Conservation (phyloP, 2,113 vertebrate species). For the Hippocampus mohnikei region DNA sequence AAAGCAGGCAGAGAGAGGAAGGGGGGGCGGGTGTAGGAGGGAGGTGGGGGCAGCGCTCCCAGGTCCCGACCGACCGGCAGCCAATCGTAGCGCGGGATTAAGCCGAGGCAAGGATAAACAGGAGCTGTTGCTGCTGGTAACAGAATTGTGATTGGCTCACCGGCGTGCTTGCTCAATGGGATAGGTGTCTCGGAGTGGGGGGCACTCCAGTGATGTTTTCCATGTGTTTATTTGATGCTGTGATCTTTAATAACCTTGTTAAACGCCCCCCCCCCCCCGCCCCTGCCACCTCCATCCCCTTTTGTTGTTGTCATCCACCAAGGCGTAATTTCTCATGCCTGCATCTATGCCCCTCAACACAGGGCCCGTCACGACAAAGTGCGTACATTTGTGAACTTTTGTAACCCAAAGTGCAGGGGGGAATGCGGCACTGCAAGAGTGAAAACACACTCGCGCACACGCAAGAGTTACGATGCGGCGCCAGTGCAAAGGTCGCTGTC, state of each 20-base stretch:
- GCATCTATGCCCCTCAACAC: background rate
- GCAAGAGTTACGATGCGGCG: constrained; percentile 19
- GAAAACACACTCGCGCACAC: constrained; percentile 33
- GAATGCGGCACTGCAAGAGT: constrained; percentile 10
- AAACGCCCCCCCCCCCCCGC: constrained; percentile 34
- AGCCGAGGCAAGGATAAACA: constrained; percentile 50
- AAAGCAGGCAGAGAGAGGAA: constrained; percentile 13
- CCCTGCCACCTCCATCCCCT: constrained; percentile 16
- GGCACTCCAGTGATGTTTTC: constrained; percentile 60
- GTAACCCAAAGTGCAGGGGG: constrained; percentile 23
- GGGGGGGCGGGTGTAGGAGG: constrained; percentile 17
- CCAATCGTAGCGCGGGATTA: constrained; percentile 65
- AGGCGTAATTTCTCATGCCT: background rate
- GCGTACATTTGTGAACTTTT: constrained; percentile 37
- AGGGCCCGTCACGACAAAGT: background rate
- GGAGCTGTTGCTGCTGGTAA: constrained; percentile 75
- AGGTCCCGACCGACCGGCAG: constrained; percentile 8
- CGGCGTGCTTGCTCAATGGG: constrained; percentile 56
- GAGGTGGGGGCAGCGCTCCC: constrained; percentile 7
- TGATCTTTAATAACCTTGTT: constrained; percentile 70
- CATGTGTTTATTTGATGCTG: constrained; percentile 60
- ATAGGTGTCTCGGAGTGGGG: constrained; percentile 56
- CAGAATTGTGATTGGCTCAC: constrained; percentile 70
- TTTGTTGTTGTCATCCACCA: constrained; percentile 48
- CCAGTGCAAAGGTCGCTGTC: constrained; percentile 39